Evolutionary conservation across 2,888 invertebrate genomes (phyloP), one percentile per base, ranked within the genome.

Genomic region (Zele albiditarsus): DNA sequence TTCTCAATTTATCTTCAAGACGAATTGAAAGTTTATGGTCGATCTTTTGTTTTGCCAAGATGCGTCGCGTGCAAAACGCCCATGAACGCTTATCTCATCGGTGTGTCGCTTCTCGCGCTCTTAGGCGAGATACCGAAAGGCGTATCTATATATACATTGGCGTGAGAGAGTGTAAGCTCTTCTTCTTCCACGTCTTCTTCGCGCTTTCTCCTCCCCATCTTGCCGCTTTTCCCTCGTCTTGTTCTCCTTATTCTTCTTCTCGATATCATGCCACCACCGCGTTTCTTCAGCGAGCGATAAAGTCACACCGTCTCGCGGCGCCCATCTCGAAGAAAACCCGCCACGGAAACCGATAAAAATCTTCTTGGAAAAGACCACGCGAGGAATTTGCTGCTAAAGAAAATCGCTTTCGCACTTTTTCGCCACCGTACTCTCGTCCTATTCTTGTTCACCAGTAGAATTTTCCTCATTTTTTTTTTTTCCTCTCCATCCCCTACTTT

Each of bases 271-370:
- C 75, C 77, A 63, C 75, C 75, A 25, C 25, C 63, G 42, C 73
- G 76, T 77, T 79, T 80, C 73, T 73, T 78, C 76, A 78, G 79
- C 80, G 77, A 73, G 58, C 60, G 73, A 73, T 73, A 73, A 73
- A 73, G 73, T 73, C 73, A 68, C 68, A 49, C 46, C 20, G 53
- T 53, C 53, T 53, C 53, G 20, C 53, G 60, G 20, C 53, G 60
- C 33, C 27, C 60, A 62, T 68, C 73, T 68, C 68, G 6, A 27
- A 68, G 27, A 63, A 62, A 28, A 49, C 49, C 68, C 53, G 23
- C 53, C 49, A 68, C 53, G 68, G 53, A 53, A 68, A 70, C 70
- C 58, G 65, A 58, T 65, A 65, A 66, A 53, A 75, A 71, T 66
- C 66, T 66, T 27, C 16, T n/a, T 28, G 31, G 23, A 58, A 38